A percentile compares a stretch with the other conserved stretches of the same genome.
These are phyloP conservation scores for Tetragonula carbonaria DNA, from an alignment of 2,888 invertebrate species.

Conservation along the genomic window DNA sequence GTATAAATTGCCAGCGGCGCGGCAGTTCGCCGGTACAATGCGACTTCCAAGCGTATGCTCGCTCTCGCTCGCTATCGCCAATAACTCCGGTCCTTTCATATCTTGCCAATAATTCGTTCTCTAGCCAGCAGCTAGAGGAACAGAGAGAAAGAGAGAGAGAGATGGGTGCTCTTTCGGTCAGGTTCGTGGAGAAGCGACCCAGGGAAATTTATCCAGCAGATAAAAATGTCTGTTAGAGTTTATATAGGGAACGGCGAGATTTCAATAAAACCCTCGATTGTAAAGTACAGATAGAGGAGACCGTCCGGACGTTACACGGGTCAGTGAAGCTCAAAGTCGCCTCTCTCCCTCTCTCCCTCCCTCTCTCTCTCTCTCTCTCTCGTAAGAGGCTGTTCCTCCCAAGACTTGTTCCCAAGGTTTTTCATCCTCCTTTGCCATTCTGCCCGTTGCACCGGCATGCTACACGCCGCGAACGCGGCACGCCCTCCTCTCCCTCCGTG, in stretches of 20 bases:
- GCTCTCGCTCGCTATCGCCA: conserved; percentile 77
- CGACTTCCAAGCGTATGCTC: conserved; percentile 66
- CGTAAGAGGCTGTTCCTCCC: not conserved
- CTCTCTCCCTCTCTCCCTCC: not conserved
- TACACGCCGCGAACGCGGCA: conserved; percentile 20
- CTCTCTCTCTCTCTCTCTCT: conserved; percentile 13
- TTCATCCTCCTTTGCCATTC: too few relatives aligned
- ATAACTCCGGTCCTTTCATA: conserved; percentile 81
- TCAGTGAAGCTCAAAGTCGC: conserved; percentile 78
- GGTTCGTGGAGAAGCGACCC: conserved; percentile 26
- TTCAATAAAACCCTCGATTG: conserved; percentile 81
- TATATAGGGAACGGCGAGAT: conserved; percentile 76
- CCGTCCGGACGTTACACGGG: conserved; percentile 77
- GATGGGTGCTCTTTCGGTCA: conserved; percentile 41
- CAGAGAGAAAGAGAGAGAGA: not conserved
- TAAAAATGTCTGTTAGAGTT: conserved; percentile 82
- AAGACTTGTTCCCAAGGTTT: not conserved
- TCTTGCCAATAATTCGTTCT: conserved; percentile 81
- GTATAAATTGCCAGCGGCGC: conserved; percentile 53
- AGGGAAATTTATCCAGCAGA: conserved; percentile 80
- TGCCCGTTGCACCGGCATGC: not conserved
- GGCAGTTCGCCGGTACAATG: conserved; percentile 34
- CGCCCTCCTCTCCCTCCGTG: conserved; percentile 7
- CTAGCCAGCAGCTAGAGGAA: conserved; percentile 27
- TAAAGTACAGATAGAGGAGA: conserved; percentile 78